These are phyloP conservation scores for Caenorhabditis parvicauda DNA, from an alignment of 2,888 invertebrate genomes.

Conservation along the genomic window DNA sequence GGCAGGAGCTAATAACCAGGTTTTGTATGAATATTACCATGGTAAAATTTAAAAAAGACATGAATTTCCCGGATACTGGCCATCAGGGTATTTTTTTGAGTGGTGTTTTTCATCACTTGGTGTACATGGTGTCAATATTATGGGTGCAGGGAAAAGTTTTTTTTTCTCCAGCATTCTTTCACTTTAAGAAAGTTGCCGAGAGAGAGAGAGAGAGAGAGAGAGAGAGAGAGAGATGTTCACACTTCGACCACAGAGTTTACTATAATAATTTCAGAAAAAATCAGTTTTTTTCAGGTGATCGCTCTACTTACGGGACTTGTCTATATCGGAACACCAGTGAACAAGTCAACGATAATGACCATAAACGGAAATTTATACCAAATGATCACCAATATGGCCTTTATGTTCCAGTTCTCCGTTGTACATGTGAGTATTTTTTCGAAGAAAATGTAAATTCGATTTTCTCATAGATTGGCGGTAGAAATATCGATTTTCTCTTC, in stretches of 20 bases:
- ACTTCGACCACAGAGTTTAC: background rate
- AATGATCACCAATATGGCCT: slow-evolving; percentile 89
- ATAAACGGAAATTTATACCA: slow-evolving; percentile 88
- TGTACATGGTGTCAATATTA: too few species aligned
- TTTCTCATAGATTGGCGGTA: too few species aligned
- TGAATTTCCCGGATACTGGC: too few species aligned
- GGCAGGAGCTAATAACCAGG: too few species aligned
- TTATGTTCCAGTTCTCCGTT: slow-evolving; percentile 89
- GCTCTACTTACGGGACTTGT: slow-evolving; percentile 75
- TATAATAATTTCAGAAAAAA: background rate
- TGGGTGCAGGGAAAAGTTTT: too few species aligned
- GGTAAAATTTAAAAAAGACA: background rate
- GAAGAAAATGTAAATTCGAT: background rate
- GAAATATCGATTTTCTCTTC: background rate
- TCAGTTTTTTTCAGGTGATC: slow-evolving; percentile 73
- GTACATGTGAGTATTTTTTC: slow-evolving; percentile 72
- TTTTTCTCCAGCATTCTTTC: too few species aligned
- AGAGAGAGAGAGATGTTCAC: too few species aligned
- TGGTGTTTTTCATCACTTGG: too few species aligned
- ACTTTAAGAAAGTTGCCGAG: too few species aligned
- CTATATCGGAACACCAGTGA: slow-evolving; percentile 74
- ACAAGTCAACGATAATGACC: slow-evolving; percentile 73
- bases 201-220: too few species aligned
- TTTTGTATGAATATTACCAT: too few species aligned
- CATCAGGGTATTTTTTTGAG: too few species aligned